Evolutionary conservation across 1,140 invertebrate species (phyloP), one percentile per base, ranked within the genome.

Genomic region (Aricia agestis): DNA sequence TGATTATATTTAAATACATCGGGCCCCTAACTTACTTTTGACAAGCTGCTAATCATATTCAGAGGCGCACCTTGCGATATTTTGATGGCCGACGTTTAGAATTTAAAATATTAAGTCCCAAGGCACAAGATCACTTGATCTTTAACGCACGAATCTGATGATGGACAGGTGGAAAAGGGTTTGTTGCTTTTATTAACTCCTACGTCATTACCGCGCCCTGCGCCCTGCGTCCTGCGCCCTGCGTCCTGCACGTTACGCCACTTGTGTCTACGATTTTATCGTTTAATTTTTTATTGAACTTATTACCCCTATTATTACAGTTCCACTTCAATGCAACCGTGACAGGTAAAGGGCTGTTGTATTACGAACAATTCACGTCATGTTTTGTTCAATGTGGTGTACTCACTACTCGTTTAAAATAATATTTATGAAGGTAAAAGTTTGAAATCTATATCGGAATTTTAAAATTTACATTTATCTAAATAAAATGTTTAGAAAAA

Each of bases 1-100:
- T 80, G 78, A 82, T 82, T 85, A 84, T 79, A 85, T 87, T 85
- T 80, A 81, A 90, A 87, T 87, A 84, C 78, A 86, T 84, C 84
- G 84, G 69, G 72, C 65, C 77, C 78, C 79, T 87, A 86, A 90
- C 80, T 85, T 82, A 86, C 75, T 87, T 89, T 84, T 91, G 86
- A 91, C 89, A 86, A 90, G 89, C 87, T 86, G 87, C 87, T 91
- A 90, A 91, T 91, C 87, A 91, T 89, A 91, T 91, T 86, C 82
- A 67, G 41, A 45, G 17, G 7, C 17, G 41, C 32, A 67, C 66
- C 89, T 91, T 91, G 89, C 89, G 81, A 82, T 84, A 79, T 82
- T 81, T 80, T 82, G 83, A 84, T 80, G 79, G 61, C 72, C 71
- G 78, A 78, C 80, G 82, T 81, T 87, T 89, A 85, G 86, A 89